phyloP scores from a whole-genome alignment of 2,113 vertebrate species.

The Misgurnus mizolepis region DNA sequence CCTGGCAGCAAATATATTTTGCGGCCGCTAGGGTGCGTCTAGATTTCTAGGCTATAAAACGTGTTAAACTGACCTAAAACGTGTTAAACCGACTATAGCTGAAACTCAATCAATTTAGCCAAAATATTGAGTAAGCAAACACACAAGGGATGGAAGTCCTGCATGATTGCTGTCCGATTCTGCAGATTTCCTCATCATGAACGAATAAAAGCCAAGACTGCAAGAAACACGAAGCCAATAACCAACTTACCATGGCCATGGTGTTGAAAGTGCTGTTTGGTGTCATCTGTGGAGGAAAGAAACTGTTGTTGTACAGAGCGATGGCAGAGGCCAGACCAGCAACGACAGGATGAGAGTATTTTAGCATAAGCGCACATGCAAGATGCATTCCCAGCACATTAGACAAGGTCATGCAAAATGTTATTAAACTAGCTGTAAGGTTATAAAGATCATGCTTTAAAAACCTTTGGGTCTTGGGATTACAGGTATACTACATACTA shows the following conservation, averaged over 20 bases:
- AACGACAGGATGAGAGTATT: conserved; percentile 35
- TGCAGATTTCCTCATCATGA: not conserved
- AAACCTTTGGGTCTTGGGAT: not conserved
- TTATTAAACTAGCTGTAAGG: conserved; percentile 10
- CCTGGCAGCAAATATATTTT: too few relatives aligned
- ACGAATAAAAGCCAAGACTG: conserved; percentile 4
- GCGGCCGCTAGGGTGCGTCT: too few relatives aligned
- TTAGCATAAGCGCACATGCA: conserved; percentile 42
- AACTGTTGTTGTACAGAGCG: conserved; percentile 48
- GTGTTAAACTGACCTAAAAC: too few relatives aligned
- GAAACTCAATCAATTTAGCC: too few relatives aligned
- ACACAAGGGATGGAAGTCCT: too few relatives aligned
- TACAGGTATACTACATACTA: too few relatives aligned
- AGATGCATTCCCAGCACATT: conserved; percentile 27
- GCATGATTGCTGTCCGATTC: not conserved
- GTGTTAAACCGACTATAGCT: too few relatives aligned
- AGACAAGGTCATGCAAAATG: conserved; percentile 24
- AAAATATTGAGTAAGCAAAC: too few relatives aligned
- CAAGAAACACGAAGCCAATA: conserved; percentile 25
- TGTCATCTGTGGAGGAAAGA: conserved; percentile 75
- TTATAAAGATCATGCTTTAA: not conserved
- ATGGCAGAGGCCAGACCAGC: conserved; percentile 40
- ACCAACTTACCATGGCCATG: conserved; percentile 76
- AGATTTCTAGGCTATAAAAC: too few relatives aligned
- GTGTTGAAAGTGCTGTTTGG: conserved; percentile 73